phyloP scores from a whole-genome alignment of 2,113 vertebrate species.

The Leucopsar rothschildi region DNA sequence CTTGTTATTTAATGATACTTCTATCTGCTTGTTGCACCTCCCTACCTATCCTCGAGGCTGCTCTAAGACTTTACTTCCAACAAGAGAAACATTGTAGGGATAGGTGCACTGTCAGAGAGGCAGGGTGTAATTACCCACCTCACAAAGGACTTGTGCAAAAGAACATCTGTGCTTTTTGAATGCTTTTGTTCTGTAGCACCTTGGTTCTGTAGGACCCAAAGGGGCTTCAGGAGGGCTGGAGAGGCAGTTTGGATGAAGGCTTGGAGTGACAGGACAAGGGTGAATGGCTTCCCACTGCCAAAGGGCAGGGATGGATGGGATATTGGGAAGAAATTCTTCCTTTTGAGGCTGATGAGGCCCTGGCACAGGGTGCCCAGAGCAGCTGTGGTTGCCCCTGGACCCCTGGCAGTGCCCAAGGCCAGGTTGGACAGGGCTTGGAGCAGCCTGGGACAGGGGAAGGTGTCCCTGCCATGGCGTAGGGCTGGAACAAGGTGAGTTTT shows the following conservation, averaged over 20 bases:
- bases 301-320: not conserved
- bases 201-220: not conserved
- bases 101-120: not conserved
- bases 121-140: fast-evolving
- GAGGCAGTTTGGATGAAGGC: not conserved
- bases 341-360: not conserved
- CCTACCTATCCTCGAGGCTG: not conserved
- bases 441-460: not conserved
- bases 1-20: not conserved
- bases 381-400: not conserved
- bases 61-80: fast-evolving
- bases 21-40: not conserved
- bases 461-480: not conserved
- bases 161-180: fast-evolving
- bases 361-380: not conserved
- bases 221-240: not conserved
- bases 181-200: not conserved
- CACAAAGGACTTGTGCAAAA: not conserved
- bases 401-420: not conserved
- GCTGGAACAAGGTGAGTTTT: not conserved
- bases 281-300: not conserved
- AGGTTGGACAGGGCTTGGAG: not conserved
- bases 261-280: not conserved
- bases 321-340: not conserved
- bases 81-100: not conserved